Evolutionary conservation across 2,888 invertebrate species (phyloP), one percentile per base, ranked within the genome.

Genomic region (Nebria brevicollis): DNA sequence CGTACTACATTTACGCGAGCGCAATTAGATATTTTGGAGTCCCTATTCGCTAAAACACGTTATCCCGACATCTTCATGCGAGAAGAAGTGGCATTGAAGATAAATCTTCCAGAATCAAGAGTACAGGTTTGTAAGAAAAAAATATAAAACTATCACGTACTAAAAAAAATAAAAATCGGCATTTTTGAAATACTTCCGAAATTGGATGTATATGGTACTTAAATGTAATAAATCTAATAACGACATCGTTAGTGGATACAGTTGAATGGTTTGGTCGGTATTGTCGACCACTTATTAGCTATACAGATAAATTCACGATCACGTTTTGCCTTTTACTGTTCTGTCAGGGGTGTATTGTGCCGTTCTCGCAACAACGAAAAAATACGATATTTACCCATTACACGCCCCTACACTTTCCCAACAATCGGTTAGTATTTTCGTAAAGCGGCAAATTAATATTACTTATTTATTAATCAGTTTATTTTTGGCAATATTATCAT

Each of bases 1-100:
- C 89, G 99, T 82, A 99, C 99, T 66, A 99, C 99, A 43, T 99
- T 99, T 90, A 98, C 98, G 8, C 91, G 98, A 80, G 96, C 97
- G 6, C 99, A 99, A 88, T 91, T 99, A 85, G 99, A 99, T 89
- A 94, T 99, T 34, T 90, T 99, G 84, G 99, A 99, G 89, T 92
- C 95, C 0, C 91, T 98, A 80, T 99, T 99, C 90, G 94, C 94
- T 85, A 98, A 98, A 91, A 99, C 98, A 25, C 91, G 98, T 86
- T 99, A 99, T 91, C 96, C 99, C 13, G 99, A 99, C 90, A 99
- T 99, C 89, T 99, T 99, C 91, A 98, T 98, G 98, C 91, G 99
- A 82, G 99, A 99, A 88, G 99, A 99, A 90, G 98, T 99, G 83
- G 99, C 99, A 0, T 90, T 98, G 83, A 98, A 99, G 91, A 99